phyloP scores from a whole-genome alignment of 2,888 invertebrate species.

The Nymphalis polychloros region DNA sequence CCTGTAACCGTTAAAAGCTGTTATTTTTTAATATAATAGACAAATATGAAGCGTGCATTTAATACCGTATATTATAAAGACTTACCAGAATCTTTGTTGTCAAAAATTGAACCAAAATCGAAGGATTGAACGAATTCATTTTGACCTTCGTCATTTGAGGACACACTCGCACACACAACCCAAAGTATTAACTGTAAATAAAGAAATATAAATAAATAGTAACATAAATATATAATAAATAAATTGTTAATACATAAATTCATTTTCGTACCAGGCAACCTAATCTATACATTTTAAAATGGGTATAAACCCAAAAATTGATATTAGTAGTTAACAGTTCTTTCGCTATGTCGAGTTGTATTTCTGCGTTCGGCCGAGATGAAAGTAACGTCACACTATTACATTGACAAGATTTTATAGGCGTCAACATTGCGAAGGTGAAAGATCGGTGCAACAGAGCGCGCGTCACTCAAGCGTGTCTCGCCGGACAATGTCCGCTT shows the following conservation, averaged over 20 bases:
- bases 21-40: conserved; percentile 14
- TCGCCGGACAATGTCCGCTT: conserved; percentile 77
- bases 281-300: conserved; percentile 65
- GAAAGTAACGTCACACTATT: conserved; percentile 79
- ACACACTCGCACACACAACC: conserved; percentile 68
- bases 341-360: conserved; percentile 61
- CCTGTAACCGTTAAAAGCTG: conserved; percentile 61
- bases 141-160: conserved; percentile 58
- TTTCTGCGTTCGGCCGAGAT: conserved; percentile 73
- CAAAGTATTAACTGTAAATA: conserved; percentile 72
- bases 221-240: conserved; percentile 1
- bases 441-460: conserved; percentile 78
- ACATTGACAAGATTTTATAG: conserved; percentile 80
- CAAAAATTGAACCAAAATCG: conserved; percentile 81
- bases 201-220: conserved; percentile 28
- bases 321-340: conserved; percentile 52
- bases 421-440: conserved; percentile 80
- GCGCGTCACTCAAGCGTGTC: conserved; percentile 76
- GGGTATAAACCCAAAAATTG: conserved; percentile 70
- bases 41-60: conserved; percentile 14
- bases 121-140: conserved; percentile 77
- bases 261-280: conserved; percentile 65
- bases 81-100: conserved; percentile 66
- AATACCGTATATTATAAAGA: conserved; percentile 13
- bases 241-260: conserved; percentile 21